These are phyloP conservation scores for Cephus pulcher DNA, from an alignment of 2,888 invertebrate species.

Conservation along the genomic window DNA sequence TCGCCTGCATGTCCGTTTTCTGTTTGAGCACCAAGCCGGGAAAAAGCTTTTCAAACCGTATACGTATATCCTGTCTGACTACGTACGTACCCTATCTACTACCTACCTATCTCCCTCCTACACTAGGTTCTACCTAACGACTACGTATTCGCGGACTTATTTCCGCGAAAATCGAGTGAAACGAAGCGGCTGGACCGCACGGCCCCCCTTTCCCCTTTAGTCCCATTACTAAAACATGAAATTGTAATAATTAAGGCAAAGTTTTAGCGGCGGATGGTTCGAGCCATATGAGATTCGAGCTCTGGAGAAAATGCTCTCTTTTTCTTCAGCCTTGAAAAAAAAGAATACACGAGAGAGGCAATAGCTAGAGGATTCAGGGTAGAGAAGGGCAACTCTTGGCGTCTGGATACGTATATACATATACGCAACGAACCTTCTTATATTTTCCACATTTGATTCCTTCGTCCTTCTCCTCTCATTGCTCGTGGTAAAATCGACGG, in stretches of 20 bases:
- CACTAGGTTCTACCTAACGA: background rate
- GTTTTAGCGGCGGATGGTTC: conserved; percentile 18
- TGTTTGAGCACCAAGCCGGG: conserved; percentile 30
- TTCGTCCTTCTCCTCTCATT: background rate
- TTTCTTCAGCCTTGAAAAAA: background rate
- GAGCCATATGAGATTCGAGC: background rate
- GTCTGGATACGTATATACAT: background rate
- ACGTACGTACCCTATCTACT: conserved; percentile 5
- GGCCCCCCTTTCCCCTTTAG: background rate
- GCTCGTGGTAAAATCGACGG: background rate
- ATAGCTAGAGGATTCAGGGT: background rate
- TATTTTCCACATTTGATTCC: background rate
- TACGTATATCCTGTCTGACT: background rate
- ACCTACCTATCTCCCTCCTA: background rate
- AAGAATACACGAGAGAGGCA: background rate
- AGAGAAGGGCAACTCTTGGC: background rate
- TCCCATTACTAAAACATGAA: conserved; percentile 26
- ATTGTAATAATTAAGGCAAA: conserved; percentile 45
- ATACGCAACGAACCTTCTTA: background rate
- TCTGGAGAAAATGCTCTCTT: background rate
- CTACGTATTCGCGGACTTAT: conserved; percentile 6
- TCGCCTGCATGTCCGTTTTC: conserved; percentile 38
- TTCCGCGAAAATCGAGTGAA: conserved; percentile 12
- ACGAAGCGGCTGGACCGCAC: conserved; percentile 13
- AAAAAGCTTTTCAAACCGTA: conserved; percentile 42